Evolutionary conservation across 2,888 invertebrate genomes (phyloP).

Genomic region (Cheilosia urbana): DNA sequence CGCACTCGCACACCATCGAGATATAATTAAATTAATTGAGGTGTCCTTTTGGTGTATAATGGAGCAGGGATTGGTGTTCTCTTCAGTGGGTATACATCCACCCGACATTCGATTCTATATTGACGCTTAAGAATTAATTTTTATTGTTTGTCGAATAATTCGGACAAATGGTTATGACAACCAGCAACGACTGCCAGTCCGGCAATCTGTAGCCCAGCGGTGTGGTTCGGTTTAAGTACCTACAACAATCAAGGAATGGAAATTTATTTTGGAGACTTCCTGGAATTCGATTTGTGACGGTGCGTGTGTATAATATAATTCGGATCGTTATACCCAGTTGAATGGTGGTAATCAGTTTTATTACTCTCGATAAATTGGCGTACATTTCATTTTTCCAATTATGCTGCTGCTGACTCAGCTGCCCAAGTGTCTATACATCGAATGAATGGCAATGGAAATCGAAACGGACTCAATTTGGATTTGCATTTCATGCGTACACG

Average conservation of each 20-base stretch:
- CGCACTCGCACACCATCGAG: constrained; percentile 39
- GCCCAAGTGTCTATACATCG: background rate
- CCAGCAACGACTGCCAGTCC: background rate
- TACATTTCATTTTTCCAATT: constrained; percentile 27
- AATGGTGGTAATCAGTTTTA: constrained; percentile 60
- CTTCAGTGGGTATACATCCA: background rate
- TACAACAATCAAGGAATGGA: constrained; percentile 16
- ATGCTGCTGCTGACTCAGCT: background rate
- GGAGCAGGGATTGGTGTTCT: constrained; percentile 31
- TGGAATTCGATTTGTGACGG: constrained; percentile 39
- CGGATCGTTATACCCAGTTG: constrained; percentile 16
- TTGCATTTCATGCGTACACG: no score
- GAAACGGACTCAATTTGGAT: no score
- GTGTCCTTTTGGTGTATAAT: constrained; percentile 54
- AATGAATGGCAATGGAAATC: background rate
- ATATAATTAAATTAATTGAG: constrained; percentile 73
- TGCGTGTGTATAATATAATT: background rate
- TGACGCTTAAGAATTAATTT: constrained; percentile 75
- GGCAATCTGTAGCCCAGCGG: constrained; percentile 10
- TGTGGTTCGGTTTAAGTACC: background rate
- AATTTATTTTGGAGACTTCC: constrained; percentile 56
- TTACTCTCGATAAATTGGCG: constrained; percentile 40
- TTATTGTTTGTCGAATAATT: constrained; percentile 68
- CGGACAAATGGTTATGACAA: constrained; percentile 71
- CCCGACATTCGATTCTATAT: constrained; percentile 48